Conservation (phyloP, 2,888 invertebrate species). For the Spodoptera littoralis region DNA sequence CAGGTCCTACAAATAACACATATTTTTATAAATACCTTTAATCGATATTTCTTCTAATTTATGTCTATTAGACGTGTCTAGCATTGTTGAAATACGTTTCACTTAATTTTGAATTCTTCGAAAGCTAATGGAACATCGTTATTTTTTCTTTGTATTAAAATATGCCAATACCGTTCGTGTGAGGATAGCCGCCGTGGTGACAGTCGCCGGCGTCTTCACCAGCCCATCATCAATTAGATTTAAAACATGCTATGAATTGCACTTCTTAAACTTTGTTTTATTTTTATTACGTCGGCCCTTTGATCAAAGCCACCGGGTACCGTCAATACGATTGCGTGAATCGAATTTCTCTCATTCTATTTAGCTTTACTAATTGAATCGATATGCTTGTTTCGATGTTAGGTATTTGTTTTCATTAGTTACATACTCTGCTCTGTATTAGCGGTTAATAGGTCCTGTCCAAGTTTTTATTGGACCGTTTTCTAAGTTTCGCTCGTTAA, state of each 20-base stretch:
- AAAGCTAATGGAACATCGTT: slow-evolving; percentile 48
- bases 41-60: slow-evolving; percentile 37
- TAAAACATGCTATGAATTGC: slow-evolving; percentile 69
- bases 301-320: slow-evolving; percentile 69
- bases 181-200: slow-evolving; percentile 68
- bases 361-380: slow-evolving; percentile 75
- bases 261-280: slow-evolving; percentile 58
- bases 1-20: slow-evolving; percentile 31
- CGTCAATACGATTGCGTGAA: slow-evolving; percentile 65
- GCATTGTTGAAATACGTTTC: slow-evolving; percentile 60
- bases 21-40: slow-evolving; percentile 29
- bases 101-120: slow-evolving; percentile 62
- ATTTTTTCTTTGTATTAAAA: slow-evolving; percentile 53
- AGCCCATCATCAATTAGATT: slow-evolving; percentile 69
- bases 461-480: slow-evolving; percentile 39
- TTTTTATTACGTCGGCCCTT: slow-evolving; percentile 59
- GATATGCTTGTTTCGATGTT: slow-evolving; percentile 68
- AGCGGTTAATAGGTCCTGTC: slow-evolving; percentile 47
- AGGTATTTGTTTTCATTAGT: slow-evolving; percentile 77
- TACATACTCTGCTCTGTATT: slow-evolving; percentile 52
- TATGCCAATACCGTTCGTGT: slow-evolving; percentile 64
- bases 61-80: slow-evolving; percentile 32
- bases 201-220: slow-evolving; percentile 56
- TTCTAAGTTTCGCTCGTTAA: slow-evolving; percentile 33
- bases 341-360: slow-evolving; percentile 72